These are phyloP conservation scores for Endotricha flammealis DNA, from an alignment of 2,888 invertebrate genomes.

Conservation along the genomic window DNA sequence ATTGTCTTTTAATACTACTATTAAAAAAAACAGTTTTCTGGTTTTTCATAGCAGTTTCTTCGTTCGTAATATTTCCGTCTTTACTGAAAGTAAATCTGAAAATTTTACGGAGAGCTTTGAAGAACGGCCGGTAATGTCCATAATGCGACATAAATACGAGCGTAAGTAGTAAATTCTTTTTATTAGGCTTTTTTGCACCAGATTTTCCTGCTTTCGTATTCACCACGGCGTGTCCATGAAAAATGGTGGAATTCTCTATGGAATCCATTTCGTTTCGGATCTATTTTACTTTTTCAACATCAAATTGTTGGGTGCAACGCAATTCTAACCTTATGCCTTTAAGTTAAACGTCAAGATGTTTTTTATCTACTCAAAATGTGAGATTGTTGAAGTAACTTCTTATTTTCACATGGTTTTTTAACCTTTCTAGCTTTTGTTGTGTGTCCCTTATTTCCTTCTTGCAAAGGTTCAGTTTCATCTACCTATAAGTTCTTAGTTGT, in stretches of 20 bases:
- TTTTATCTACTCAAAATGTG: slow-evolving; percentile 1
- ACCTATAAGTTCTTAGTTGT: slow-evolving; percentile 21
- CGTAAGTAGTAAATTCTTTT: slow-evolving; percentile 10
- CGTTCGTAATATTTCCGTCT: no score
- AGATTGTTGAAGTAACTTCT: slow-evolving; percentile 14
- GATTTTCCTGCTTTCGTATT: slow-evolving; percentile 43
- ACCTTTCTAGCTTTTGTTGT: slow-evolving; percentile 13
- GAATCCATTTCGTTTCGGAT: slow-evolving; percentile 37
- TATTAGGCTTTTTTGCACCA: slow-evolving; percentile 10
- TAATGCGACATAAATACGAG: slow-evolving; percentile 11
- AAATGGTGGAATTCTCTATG: slow-evolving; percentile 47
- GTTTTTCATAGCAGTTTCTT: no score
- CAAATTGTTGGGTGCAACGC: slow-evolving; percentile 2
- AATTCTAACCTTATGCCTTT: slow-evolving; percentile 19
- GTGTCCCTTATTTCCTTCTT: slow-evolving; percentile 25
- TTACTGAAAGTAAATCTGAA: slow-evolving; percentile 1
- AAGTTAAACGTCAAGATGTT: slow-evolving; percentile 9
- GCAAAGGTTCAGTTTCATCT: slow-evolving; percentile 30
- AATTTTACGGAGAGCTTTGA: slow-evolving; percentile 4
- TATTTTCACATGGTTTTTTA: slow-evolving; percentile 19
- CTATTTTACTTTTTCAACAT: slow-evolving; percentile 22
- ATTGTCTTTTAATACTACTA: no score
- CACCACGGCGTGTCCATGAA: slow-evolving; percentile 50
- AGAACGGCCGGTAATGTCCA: slow-evolving; percentile 1
- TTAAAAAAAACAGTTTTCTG: no score